phyloP scores from a whole-genome alignment of 2,113 vertebrate species.

The Ciconia maguari region DNA sequence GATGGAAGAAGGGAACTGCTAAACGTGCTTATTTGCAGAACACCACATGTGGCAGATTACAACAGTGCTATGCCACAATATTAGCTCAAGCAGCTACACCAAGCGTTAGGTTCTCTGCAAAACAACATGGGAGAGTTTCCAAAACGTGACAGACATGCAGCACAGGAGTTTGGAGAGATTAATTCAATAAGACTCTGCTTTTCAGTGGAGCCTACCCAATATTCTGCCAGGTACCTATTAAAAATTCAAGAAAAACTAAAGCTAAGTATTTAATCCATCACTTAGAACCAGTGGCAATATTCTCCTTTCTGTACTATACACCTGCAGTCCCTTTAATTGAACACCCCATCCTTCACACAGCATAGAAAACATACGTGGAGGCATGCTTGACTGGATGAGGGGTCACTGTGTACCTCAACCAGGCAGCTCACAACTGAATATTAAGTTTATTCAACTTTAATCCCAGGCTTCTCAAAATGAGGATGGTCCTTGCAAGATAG shows the following conservation, averaged over 20 bases:
- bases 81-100: not conserved
- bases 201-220: not conserved
- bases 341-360: not conserved
- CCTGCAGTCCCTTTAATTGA: not conserved
- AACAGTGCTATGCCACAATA: not conserved
- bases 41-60: rapidly evolving
- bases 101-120: not conserved
- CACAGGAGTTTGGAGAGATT: not conserved
- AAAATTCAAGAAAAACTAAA: not conserved
- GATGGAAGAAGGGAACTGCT: not conserved
- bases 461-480: not conserved
- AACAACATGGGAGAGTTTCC: not conserved
- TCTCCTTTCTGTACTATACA: not conserved
- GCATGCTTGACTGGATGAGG: no score
- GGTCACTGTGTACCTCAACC: not conserved
- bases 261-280: not conserved
- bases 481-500: not conserved
- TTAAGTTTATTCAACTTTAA: not conserved
- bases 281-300: not conserved
- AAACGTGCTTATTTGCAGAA: not conserved
- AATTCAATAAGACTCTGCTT: not conserved
- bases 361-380: rapidly evolving
- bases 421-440: not conserved
- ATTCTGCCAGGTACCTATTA: not conserved
- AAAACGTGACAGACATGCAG: not conserved